phyloP scores from a whole-genome alignment of 2,797 vertebrate genomes.

The Leptatherina wallacei region DNA sequence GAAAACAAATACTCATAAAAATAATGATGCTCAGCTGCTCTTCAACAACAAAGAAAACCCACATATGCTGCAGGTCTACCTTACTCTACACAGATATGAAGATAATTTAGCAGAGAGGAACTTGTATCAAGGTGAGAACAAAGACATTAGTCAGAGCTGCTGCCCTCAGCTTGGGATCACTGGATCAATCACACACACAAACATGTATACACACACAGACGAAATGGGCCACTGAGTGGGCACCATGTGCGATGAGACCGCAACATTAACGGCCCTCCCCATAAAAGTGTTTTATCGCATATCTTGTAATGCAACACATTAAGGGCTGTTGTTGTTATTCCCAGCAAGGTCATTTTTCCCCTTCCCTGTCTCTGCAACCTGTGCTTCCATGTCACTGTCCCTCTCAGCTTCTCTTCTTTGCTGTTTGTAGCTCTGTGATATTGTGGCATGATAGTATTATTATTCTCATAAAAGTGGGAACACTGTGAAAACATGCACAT shows the following conservation, averaged over 20 bases:
- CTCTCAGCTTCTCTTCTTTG: slow-evolving; percentile 21
- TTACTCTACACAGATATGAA: background rate
- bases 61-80: slow-evolving; percentile 7
- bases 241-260: slow-evolving; percentile 64
- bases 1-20: slow-evolving; percentile 48
- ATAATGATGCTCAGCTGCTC: slow-evolving; percentile 7
- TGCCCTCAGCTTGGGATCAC: slow-evolving; percentile 39
- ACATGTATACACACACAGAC: slow-evolving; percentile 13
- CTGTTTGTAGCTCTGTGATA: slow-evolving; percentile 28
- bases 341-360: slow-evolving; percentile 82
- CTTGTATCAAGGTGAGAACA: slow-evolving; percentile 71
- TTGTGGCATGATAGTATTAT: slow-evolving; percentile 39
- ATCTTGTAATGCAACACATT: slow-evolving; percentile 87
- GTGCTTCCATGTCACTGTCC: slow-evolving; percentile 32
- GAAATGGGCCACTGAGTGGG: slow-evolving; percentile 72
- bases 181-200: slow-evolving; percentile 22
- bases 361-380: slow-evolving; percentile 14
- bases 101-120: slow-evolving; percentile 26
- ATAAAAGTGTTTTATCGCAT: slow-evolving; percentile 88
- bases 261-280: slow-evolving; percentile 78
- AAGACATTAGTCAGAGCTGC: slow-evolving; percentile 61
- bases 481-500: slow-evolving; percentile 45
- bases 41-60: background rate
- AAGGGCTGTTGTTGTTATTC: slow-evolving; percentile 85
- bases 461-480: slow-evolving; percentile 61